Evolutionary conservation across 2,888 invertebrate species (phyloP).

Genomic region (Melinaea menophilus): DNA sequence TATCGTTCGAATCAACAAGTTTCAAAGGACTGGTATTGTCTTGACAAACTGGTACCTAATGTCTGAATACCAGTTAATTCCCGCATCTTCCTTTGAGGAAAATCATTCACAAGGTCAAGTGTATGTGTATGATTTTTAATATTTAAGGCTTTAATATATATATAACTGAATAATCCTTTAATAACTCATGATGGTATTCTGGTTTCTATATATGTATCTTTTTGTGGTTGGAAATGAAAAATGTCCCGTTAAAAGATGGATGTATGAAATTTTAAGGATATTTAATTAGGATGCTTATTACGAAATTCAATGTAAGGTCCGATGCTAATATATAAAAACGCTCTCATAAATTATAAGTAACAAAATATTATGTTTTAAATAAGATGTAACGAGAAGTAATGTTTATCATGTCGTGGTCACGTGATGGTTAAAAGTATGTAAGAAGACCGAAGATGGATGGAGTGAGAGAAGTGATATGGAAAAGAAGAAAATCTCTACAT

Average conservation of each 20-base stretch:
- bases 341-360: too few relatives aligned
- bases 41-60: slow-evolving; percentile 17
- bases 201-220: too few relatives aligned
- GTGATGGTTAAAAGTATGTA: not conserved
- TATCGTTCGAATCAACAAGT: not conserved
- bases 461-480: too few relatives aligned
- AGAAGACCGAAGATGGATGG: not conserved
- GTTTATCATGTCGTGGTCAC: too few relatives aligned
- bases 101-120: slow-evolving; percentile 27
- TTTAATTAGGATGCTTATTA: slow-evolving; percentile 21
- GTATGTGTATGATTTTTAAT: slow-evolving; percentile 19
- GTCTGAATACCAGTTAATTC: slow-evolving; percentile 19
- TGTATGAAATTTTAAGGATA: slow-evolving; percentile 8
- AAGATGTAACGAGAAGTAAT: too few relatives aligned
- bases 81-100: slow-evolving; percentile 24
- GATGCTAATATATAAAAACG: slow-evolving; percentile 4
- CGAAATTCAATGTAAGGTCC: slow-evolving; percentile 16
- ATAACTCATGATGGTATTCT: too few relatives aligned
- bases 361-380: too few relatives aligned
- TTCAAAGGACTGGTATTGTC: not conserved
- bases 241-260: too few relatives aligned
- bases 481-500: too few relatives aligned
- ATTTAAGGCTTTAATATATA: not conserved
- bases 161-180: too few relatives aligned
- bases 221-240: too few relatives aligned